phyloP scores from a whole-genome alignment of 1,140 invertebrate genomes.

The Bactericera cockerelli region DNA sequence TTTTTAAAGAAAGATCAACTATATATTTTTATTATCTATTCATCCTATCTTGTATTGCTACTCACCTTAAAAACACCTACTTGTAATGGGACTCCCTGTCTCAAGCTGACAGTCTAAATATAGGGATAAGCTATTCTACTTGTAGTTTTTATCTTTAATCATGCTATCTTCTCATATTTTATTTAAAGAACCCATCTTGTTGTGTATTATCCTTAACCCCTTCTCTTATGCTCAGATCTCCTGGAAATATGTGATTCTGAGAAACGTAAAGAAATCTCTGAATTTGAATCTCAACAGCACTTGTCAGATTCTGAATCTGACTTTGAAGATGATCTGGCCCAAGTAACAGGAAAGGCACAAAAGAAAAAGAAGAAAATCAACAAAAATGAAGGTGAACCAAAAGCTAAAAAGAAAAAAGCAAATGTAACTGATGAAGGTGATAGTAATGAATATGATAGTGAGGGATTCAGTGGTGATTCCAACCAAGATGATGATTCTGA shows the following conservation, averaged over 20 bases:
- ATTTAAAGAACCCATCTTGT: too few species aligned
- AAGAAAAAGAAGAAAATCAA: conserved; percentile 10
- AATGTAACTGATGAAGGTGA: conserved; percentile 19
- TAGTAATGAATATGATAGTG: conserved; percentile 18
- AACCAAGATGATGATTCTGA: conserved; percentile 14
- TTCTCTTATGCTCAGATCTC: conserved; percentile 51
- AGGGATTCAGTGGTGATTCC: conserved; percentile 13
- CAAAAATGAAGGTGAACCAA: conserved; percentile 12
- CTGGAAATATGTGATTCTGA: conserved; percentile 63
- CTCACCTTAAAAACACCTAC: too few species aligned
- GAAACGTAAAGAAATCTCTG: conserved; percentile 42
- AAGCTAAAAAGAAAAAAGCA: conserved; percentile 15
- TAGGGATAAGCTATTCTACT: too few species aligned
- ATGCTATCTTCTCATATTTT: too few species aligned
- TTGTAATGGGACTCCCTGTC: too few species aligned
- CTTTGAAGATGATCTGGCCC: conserved; percentile 45
- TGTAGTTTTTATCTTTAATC: too few species aligned
- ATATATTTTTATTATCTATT: too few species aligned
- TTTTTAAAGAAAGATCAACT: too few species aligned
- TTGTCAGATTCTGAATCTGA: conserved; percentile 42
- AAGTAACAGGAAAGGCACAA: conserved; percentile 28
- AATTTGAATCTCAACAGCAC: conserved; percentile 39
- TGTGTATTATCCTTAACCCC: too few species aligned
- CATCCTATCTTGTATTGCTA: too few species aligned
- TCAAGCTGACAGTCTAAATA: too few species aligned